These are phyloP conservation scores for Aulostomus chinensis DNA, from an alignment of 2,797 vertebrate species.

Conservation along the genomic window DNA sequence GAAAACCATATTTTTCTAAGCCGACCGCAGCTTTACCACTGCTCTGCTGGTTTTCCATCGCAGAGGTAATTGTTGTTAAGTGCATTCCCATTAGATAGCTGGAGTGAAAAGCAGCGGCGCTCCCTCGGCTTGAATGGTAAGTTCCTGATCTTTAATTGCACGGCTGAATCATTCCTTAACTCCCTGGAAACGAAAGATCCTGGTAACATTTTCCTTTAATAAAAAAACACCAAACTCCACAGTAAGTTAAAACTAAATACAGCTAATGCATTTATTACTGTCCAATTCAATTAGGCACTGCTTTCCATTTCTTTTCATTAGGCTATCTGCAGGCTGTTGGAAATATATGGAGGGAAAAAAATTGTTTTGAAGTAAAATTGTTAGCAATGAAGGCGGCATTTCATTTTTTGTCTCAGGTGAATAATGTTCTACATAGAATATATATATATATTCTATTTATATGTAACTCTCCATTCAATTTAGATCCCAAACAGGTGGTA, in stretches of 20 bases:
- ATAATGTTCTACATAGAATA: no score
- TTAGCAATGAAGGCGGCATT: slow-evolving; percentile 55
- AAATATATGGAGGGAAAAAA: slow-evolving; percentile 40
- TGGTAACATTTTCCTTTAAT: slow-evolving; percentile 64
- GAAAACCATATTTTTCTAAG: slow-evolving; percentile 2
- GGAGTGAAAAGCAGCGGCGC: slow-evolving; percentile 38
- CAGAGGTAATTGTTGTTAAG: slow-evolving; percentile 29
- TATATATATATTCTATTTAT: no score
- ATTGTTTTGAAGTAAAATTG: slow-evolving; percentile 53
- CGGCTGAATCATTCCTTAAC: slow-evolving; percentile 34
- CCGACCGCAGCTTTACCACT: slow-evolving; percentile 15
- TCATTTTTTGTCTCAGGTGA: no score
- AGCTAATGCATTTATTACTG: slow-evolving; percentile 73
- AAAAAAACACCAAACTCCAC: slow-evolving; percentile 47
- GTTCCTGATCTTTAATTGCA: slow-evolving; percentile 41
- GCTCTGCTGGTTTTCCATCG: slow-evolving; percentile 7
- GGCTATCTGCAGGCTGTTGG: slow-evolving; percentile 26
- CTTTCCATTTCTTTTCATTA: slow-evolving; percentile 69
- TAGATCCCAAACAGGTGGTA: no score
- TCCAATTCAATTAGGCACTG: slow-evolving; percentile 64
- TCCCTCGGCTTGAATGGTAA: slow-evolving; percentile 37
- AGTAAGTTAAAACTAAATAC: slow-evolving; percentile 44
- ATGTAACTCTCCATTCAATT: no score
- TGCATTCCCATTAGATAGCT: slow-evolving; percentile 32
- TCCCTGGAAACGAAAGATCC: slow-evolving; percentile 33